Base-by-base conservation (phyloP, 2,113 vertebrate genomes). In the Bambusicola thoracicus region DNA sequence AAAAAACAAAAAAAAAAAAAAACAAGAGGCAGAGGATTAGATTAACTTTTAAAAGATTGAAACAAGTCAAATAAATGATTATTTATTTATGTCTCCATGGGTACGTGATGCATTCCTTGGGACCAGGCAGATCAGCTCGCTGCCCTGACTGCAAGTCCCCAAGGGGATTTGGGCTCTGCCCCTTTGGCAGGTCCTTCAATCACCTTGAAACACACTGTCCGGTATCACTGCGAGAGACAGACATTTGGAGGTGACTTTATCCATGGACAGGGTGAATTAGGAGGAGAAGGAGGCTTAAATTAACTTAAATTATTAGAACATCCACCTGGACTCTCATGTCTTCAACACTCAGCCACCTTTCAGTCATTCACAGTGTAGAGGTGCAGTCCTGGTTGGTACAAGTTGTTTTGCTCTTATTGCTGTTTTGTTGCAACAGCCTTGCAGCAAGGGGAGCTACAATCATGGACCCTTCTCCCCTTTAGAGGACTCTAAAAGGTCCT, bases 61-160 rank as follows among this genome's bases (percentile, higher is more conserved):
- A 84, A 61, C 25, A 49, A 87, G 49, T 24, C 70, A 95, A 91
- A 90, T 78, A 56, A 56, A 32, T 56, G 96, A 96, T 95, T 43
- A 92, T 88, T 85, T 84, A 32, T 72, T 85, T 85, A 34, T 65
- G 93, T 92, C 85, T 91, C 89, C 56, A 77, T 77, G 74, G 87
- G 69, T 58, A 91, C 1, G 0, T 2, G 32, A 49, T 55, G 43
- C 63, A 59, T 89, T 74, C 48, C 46, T 48, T n/a, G 24, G 58
- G 41, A 70, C 59, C 0, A 0, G 43, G 55, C 38, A 55, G 66
- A 51, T 29, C 61, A 22, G 2, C 1, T 2, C 41, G 8, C 41
- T 0, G 0, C 16, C n/a, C 30, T 6, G 29, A 20, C 30, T 5
- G 7, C 32, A n/a, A n/a, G 32, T 32, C 30, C 56, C 3, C 0